A percentile compares a stretch with the other conserved stretches of the same genome.
Conservation (phyloP, 2,113 vertebrate species). For the Thamnophis sirtalis region DNA sequence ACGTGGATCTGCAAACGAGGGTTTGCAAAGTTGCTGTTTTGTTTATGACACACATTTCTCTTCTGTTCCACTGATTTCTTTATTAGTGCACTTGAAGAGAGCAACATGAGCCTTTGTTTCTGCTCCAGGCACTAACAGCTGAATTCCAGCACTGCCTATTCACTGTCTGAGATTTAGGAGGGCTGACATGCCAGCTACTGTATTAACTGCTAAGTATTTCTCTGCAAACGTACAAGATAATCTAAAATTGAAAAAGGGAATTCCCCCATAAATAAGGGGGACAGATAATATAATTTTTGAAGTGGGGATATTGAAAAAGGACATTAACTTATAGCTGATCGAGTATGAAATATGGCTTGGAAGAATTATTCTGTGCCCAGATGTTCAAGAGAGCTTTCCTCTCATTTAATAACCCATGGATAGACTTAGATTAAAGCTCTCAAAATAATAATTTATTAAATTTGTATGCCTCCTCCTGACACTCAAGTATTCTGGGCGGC, state of each 20-base stretch:
- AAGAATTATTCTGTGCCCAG: not conserved
- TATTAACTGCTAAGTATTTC: not conserved
- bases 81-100: slow-evolving; percentile 50
- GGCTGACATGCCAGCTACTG: not conserved
- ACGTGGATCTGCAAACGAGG: slow-evolving; percentile 63
- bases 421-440: not conserved
- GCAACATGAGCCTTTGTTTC: slow-evolving; percentile 31
- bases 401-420: not conserved
- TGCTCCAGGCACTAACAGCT: slow-evolving; percentile 39
- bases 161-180: slow-evolving; percentile 36
- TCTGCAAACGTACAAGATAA: fast-evolving
- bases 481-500: not conserved
- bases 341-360: not conserved
- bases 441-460: not conserved
- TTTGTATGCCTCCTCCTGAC: not conserved
- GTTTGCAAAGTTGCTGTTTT: slow-evolving; percentile 50
- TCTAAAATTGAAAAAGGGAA: not conserved
- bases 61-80: slow-evolving; percentile 61
- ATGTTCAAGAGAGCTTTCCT: not conserved
- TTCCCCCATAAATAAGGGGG: not conserved
- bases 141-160: slow-evolving; percentile 49
- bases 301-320: not conserved
- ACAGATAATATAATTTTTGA: not conserved
- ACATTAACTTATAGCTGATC: not conserved
- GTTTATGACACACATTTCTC: slow-evolving; percentile 65